Evolutionary conservation across 2,113 vertebrate species (phyloP), one percentile per base, ranked within the genome.

Genomic region (Helogale parvula): DNA sequence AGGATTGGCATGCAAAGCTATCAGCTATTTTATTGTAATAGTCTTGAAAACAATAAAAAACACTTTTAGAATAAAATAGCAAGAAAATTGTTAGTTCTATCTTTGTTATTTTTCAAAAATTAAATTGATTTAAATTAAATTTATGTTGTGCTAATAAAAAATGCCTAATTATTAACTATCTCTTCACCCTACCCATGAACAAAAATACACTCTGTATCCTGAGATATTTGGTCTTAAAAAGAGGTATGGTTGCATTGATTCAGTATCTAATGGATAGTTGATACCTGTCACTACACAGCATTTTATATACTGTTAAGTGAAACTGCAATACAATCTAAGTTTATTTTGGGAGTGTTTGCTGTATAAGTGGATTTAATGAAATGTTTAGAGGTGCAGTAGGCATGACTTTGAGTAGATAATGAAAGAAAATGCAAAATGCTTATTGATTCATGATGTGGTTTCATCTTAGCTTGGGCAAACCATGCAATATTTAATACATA

Each of bases 21-120:
- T 82, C 79, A 89, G 74, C 41, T 71, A 68, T 85, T 84, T 84
- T 97, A 71, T 91, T 94, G 17, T 82, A 85, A 60, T 47, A 79
- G 52, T 45, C 45, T 81, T 96, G 50, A 41, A 94, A 93, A 80
- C 5, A 96, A 82, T 86, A 66, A 92, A 93, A 86, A 84, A 93
- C 15, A 65, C 14, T 89, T 88, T 66, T 33, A 92, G 12, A 89
- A 76, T 89, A 65, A 85, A 88, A 85, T 74, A 38, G 41, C 5
- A 80, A 38, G 27, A 35, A 47, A 89, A 65, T n/a, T 76, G 7
- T 68, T 93, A 41, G 23, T 86, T 86, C 8, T 63, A 11, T 90
- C 16, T 80, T 88, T 66, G 25, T 54, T 19, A 60, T 47, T 88
- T 93, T 69, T 92, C 2, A 91, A 97, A 91, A 93, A 54, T 91